Base-by-base conservation (phyloP, 2,113 vertebrate genomes). In the Phaethon lepturus region DNA sequence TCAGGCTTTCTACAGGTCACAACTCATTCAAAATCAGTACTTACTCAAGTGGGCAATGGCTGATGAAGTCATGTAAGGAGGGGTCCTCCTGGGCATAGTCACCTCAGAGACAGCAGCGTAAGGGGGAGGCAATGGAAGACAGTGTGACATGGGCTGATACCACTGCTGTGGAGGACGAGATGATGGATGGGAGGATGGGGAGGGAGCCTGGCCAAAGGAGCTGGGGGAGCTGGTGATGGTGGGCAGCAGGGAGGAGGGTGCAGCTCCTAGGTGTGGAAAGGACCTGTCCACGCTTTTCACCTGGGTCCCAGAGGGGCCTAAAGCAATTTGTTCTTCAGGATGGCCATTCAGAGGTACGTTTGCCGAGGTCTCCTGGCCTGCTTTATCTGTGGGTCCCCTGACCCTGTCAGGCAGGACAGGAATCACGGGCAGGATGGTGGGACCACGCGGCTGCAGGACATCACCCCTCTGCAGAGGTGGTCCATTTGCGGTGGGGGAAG, bases 31-130 rank as follows among this genome's bases (percentile, higher is more conserved):
- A 86, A 94, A 81, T 93, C 94, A 96, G 98, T 99, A 99, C 99
- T 99, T 99, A 99, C 99, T 99, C 98, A 98, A 98, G 97, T 96
- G 98, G 98, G 98, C 97, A 98, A 98, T 95, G 97, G 98, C 94
- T 98, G 99, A 96, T 97, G 98, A 97, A 98, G 98, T 99, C 98
- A 98, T 98, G 97, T 98, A 97, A 96, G 98, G 98, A 98, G 99
- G 98, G 97, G 96, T 98, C 98, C 98, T 98, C 99, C 98, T 98
- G 98, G 98, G 98, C 86, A 98, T 96, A 97, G 98, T 97, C 98
- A 98, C 98, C 87, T 99, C 99, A 98, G 98, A 98, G 92, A 98
- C 96, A 98, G 98, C 98, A 98, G 98, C 98, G 63, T 98, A 98
- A 98, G 98, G 98, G 95, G 98, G 98, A 98, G 98, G 98, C 58